phyloP scores from a whole-genome alignment of 2,797 vertebrate genomes.

The Geotrypetes seraphini region DNA sequence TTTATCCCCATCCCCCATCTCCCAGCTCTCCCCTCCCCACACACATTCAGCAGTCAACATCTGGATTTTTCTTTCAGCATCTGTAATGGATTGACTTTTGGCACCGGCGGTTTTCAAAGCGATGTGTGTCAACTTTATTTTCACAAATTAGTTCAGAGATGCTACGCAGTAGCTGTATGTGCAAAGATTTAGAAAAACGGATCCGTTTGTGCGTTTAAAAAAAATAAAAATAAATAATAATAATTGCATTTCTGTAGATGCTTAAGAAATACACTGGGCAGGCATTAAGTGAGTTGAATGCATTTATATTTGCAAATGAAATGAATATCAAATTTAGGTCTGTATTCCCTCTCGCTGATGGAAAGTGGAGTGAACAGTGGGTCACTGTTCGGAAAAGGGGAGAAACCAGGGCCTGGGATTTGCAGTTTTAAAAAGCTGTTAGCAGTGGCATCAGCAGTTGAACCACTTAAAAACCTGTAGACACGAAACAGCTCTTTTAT shows the following conservation, averaged over 20 bases:
- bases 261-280: not conserved
- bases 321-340: slow-evolving; percentile 2
- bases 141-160: slow-evolving; percentile 5
- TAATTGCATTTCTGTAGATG: too few species aligned
- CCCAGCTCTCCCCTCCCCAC: too few species aligned
- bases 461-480: slow-evolving; percentile 8
- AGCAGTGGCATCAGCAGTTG: slow-evolving; percentile 18
- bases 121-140: not conserved
- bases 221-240: too few species aligned
- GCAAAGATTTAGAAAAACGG: slow-evolving; percentile 4
- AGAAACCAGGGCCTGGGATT: not conserved
- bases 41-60: slow-evolving; percentile 6
- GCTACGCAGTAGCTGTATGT: slow-evolving; percentile 6
- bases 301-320: slow-evolving; percentile 11
- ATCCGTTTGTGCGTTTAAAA: slow-evolving; percentile 8
- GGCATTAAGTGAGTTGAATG: slow-evolving; percentile 8
- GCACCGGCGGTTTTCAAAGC: not conserved
- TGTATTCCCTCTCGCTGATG: slow-evolving; percentile 6
- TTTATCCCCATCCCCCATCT: slow-evolving; percentile 20
- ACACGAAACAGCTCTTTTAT: slow-evolving; percentile 5
- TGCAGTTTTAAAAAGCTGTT: not conserved
- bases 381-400: slow-evolving; percentile 1
- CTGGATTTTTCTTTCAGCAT: slow-evolving; percentile 1
- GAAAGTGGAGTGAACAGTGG: slow-evolving; percentile 1
- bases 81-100: not conserved